Conservation (phyloP, 2,113 vertebrate species). For the Corythaixoides concolor region DNA sequence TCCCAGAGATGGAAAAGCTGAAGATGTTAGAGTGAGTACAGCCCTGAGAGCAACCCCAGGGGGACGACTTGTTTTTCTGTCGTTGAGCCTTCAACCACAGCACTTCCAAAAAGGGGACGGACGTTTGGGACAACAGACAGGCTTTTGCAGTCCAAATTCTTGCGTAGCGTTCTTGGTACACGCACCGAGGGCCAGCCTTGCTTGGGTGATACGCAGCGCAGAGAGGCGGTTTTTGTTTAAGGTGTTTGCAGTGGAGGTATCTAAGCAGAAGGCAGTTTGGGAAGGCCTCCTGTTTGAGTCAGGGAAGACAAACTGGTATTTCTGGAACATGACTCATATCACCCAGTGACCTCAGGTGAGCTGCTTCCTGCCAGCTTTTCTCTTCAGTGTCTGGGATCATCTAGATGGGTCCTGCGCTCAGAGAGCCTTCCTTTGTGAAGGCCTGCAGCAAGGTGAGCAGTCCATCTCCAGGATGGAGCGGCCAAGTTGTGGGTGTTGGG, state of each 20-base stretch:
- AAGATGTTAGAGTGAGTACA: constrained; percentile 83
- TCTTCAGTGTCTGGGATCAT: neutral
- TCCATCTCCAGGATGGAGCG: neutral
- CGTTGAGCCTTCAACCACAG: fast-evolving
- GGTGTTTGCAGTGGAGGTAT: neutral
- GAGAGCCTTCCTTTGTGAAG: neutral
- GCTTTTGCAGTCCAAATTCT: neutral
- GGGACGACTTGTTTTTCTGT: neutral
- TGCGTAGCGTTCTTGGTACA: neutral
- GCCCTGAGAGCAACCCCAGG: neutral
- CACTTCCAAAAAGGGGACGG: neutral
- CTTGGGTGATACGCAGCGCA: neutral
- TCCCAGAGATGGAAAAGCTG: constrained; percentile 78
- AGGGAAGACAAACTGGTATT: neutral
- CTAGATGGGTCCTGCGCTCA: neutral
- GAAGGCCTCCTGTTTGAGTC: neutral
- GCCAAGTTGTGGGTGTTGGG: neutral
- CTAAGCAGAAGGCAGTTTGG: neutral
- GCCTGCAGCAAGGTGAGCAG: neutral
- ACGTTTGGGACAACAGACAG: neutral
- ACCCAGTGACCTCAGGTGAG: neutral
- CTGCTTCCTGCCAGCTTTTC: neutral
- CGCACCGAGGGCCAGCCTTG: neutral
- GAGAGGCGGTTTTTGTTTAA: neutral
- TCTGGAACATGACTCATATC: neutral